phyloP scores from a whole-genome alignment of 2,888 invertebrate genomes.

The Pseudeuparius sepicola region DNA sequence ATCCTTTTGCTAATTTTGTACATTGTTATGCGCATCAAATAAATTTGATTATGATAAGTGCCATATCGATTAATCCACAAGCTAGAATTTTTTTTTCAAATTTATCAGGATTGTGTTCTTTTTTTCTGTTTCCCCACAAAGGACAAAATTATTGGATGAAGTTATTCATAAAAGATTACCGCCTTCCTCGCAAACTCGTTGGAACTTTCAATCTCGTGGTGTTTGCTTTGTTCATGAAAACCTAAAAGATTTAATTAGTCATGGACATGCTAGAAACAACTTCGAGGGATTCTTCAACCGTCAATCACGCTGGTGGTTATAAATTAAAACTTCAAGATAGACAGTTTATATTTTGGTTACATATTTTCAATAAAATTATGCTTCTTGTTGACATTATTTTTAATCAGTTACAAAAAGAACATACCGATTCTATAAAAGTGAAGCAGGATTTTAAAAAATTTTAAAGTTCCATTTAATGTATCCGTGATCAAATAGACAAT shows the following conservation, averaged over 20 bases:
- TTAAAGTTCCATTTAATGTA: conserved; percentile 10
- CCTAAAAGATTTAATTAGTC: conserved; percentile 13
- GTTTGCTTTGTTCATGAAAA: conserved; percentile 14
- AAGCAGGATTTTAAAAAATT: conserved; percentile 13
- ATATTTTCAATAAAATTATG: conserved; percentile 14
- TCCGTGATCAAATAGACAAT: conserved; percentile 11
- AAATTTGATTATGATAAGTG: no score
- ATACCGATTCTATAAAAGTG: conserved; percentile 7
- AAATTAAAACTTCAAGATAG: conserved; percentile 8
- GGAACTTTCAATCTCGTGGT: no score
- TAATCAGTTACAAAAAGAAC: conserved; percentile 14
- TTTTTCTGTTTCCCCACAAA: no score
- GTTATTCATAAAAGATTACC: conserved; percentile 10
- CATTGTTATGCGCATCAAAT: no score
- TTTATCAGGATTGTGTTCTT: no score
- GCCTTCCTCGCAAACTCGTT: conserved; percentile 5
- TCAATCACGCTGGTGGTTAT: no score
- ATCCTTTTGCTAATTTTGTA: no score
- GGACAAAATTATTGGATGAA: no score
- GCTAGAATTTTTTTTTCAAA: no score
- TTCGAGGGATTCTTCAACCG: no score
- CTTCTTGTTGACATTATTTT: conserved; percentile 12
- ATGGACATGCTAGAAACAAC: conserved; percentile 17
- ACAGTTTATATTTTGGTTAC: no score
- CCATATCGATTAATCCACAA: no score